A percentile compares a stretch with the other conserved stretches of the same genome.
phyloP scores from a whole-genome alignment of 1,140 invertebrate species.

The Aleiodes sp. region DNA sequence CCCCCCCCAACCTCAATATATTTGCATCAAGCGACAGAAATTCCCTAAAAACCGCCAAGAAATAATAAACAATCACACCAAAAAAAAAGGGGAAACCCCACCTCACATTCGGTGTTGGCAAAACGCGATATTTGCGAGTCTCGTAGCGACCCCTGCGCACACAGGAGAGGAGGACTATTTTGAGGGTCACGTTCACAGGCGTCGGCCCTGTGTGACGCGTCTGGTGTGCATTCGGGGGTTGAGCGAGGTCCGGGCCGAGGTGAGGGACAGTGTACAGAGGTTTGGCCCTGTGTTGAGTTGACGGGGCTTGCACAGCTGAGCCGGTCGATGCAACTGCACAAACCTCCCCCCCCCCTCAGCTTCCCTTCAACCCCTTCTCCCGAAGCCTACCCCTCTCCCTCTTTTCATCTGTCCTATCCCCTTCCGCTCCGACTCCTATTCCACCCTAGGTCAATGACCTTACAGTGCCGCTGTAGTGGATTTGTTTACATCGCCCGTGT shows the following conservation, averaged over 20 bases:
- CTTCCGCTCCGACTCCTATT: not conserved
- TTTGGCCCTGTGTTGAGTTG: not conserved
- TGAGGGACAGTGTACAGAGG: conserved; percentile 16
- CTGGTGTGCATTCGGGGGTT: conserved; percentile 27
- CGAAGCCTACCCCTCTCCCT: not conserved
- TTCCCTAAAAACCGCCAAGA: no score
- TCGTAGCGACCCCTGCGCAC: not conserved
- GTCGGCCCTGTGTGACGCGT: conserved; percentile 2
- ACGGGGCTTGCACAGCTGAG: conserved; percentile 26
- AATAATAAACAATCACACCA: no score
- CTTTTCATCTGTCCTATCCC: not conserved
- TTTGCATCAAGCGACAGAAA: no score
- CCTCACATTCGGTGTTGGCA: not conserved
- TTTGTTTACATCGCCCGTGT: not conserved
- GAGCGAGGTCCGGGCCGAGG: conserved; percentile 31
- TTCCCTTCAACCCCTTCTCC: conserved; percentile 34
- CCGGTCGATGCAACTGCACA: conserved; percentile 31
- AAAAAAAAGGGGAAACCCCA: no score
- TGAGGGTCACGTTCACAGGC: conserved; percentile 33
- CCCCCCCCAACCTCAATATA: no score
- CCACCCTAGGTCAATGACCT: not conserved
- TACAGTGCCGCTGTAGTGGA: not conserved
- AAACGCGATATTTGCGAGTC: not conserved
- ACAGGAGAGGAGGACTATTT: conserved; percentile 19
- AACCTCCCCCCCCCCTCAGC: conserved; percentile 24